Evolutionary conservation across 1,140 invertebrate species (phyloP).

Genomic region (Chionoecetes opilio): DNA sequence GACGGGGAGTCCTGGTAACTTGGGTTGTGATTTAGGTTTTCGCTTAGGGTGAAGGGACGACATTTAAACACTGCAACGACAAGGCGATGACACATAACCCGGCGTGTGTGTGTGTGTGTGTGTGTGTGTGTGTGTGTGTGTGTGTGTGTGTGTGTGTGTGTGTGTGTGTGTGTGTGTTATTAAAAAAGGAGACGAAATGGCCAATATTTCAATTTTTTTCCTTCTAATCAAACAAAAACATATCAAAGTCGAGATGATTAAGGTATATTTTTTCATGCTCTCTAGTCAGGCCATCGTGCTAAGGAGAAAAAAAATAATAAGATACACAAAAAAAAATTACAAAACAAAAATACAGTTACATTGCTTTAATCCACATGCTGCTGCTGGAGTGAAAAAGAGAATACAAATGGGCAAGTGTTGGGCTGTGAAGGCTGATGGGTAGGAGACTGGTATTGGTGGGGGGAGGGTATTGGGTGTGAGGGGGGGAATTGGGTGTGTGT

Average conservation of each 20-base stretch:
- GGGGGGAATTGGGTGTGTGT: neutral
- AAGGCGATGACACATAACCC: neutral
- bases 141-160: neutral
- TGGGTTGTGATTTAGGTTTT: neutral
- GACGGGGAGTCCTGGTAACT: neutral
- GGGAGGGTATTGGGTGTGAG: neutral
- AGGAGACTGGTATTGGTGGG: too few relatives aligned
- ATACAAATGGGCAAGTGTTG: too few relatives aligned
- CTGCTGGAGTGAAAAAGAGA: neutral
- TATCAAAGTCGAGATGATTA: conserved; percentile 16
- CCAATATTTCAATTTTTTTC: neutral
- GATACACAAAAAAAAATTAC: neutral
- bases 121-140: neutral
- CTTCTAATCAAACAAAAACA: neutral
- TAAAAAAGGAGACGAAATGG: neutral
- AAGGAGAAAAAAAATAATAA: neutral
- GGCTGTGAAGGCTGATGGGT: too few relatives aligned
- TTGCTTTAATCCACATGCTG: too few relatives aligned
- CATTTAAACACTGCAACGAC: neutral
- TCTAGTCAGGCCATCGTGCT: neutral
- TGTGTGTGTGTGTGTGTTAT: neutral
- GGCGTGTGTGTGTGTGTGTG: conserved; percentile 24
- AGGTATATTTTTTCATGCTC: neutral
- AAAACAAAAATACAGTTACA: neutral
- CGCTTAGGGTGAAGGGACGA: too few relatives aligned